Evolutionary conservation across 2,888 invertebrate species (phyloP).

Genomic region (Hartigia nigra): DNA sequence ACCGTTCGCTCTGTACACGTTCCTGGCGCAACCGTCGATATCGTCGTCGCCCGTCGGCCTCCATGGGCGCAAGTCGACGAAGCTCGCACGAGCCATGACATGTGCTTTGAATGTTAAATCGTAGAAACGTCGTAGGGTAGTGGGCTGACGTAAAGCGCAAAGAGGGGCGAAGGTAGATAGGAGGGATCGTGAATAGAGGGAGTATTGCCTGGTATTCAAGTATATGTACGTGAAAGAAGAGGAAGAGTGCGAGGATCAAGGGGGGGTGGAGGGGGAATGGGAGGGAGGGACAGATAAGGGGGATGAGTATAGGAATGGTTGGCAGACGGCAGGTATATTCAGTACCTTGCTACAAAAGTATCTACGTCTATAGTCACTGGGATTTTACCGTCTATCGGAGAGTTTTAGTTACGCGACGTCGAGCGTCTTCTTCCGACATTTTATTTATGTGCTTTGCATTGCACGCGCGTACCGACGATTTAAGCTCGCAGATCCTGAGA

Average conservation of each 20-base stretch:
- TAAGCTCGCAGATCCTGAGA: not conserved
- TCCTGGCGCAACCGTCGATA: not conserved
- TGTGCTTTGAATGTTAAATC: constrained; percentile 9
- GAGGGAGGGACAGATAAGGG: too few relatives aligned
- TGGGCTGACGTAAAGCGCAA: not conserved
- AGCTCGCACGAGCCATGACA: constrained; percentile 4
- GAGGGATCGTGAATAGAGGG: not conserved
- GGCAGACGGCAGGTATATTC: not conserved
- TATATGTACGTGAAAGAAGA: not conserved
- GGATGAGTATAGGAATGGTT: not conserved
- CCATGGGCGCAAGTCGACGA: not conserved
- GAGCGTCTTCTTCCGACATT: constrained; percentile 3
- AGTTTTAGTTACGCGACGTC: constrained; percentile 2
- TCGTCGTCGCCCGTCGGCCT: not conserved
- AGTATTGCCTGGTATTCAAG: not conserved
- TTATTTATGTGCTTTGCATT: constrained; percentile 8
- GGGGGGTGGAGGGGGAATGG: too few relatives aligned
- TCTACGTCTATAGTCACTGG: not conserved
- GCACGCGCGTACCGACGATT: constrained; percentile 3
- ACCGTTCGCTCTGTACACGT: not conserved
- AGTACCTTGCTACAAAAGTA: not conserved
- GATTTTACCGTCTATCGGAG: not conserved
- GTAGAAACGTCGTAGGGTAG: not conserved
- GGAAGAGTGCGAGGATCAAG: not conserved
- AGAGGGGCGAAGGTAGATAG: not conserved